Percentiles rank a stretch among this genome's conserved stretches.
Evolutionary conservation across 2,888 invertebrate genomes (phyloP).

Genomic region (Dasysyrphus tricinctus): DNA sequence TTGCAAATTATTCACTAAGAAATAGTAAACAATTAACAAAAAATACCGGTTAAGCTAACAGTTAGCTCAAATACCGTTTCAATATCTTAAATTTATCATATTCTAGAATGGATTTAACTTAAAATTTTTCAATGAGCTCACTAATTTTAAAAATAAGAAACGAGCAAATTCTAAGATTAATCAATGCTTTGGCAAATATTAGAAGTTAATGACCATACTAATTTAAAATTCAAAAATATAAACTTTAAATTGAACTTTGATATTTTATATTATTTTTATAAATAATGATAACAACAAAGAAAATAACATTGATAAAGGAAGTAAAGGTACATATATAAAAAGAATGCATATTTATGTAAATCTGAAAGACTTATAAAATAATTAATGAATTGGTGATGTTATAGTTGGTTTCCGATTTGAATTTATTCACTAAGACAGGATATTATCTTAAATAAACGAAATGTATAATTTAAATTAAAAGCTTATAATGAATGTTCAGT

Average conservation of each 20-base stretch:
- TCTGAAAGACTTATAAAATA: neutral
- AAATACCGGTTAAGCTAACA: neutral
- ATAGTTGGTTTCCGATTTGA: neutral
- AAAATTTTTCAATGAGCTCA: neutral
- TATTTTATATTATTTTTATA: neutral
- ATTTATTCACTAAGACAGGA: neutral
- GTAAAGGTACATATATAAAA: neutral
- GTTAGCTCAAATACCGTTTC: neutral
- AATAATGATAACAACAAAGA: neutral
- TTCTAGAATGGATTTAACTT: neutral
- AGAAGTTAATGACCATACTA: constrained; percentile 18
- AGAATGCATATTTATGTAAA: neutral
- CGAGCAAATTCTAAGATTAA: neutral
- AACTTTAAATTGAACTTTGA: constrained; percentile 15
- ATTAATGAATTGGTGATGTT: neutral
- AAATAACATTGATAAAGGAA: neutral
- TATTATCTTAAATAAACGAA: neutral
- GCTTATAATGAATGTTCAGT: neutral
- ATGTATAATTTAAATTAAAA: neutral
- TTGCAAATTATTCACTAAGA: neutral
- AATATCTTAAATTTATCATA: neutral
- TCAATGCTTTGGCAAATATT: neutral
- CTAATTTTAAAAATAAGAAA: neutral
- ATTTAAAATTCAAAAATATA: neutral
- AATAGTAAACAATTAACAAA: neutral